phyloP scores from a whole-genome alignment of 2,113 vertebrate genomes.

The Plectropomus leopardus region DNA sequence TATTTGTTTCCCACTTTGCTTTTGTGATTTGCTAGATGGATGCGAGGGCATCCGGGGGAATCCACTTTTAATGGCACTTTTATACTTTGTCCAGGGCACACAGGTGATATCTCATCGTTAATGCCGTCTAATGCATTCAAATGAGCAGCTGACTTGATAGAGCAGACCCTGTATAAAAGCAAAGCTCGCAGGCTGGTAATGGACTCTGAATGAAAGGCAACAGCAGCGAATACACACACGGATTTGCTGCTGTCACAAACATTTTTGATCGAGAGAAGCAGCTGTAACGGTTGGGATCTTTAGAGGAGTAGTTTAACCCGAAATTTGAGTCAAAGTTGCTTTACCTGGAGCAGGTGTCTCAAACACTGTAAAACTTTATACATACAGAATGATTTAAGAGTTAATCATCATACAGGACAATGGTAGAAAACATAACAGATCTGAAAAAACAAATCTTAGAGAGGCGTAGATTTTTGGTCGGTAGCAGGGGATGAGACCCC shows the following conservation, averaged over 20 bases:
- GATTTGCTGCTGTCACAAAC: constrained; percentile 36
- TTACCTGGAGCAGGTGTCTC: not conserved
- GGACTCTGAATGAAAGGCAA: constrained; percentile 52
- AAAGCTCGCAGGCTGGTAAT: constrained; percentile 45
- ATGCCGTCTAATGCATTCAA: constrained; percentile 72
- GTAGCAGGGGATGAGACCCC: too few relatives aligned
- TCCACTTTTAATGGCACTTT: constrained; percentile 57
- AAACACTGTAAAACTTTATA: not conserved
- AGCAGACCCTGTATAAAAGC: constrained; percentile 56
- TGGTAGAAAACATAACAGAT: not conserved
- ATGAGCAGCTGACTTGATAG: constrained; percentile 53
- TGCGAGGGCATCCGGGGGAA: constrained; percentile 41
- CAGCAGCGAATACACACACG: constrained; percentile 11
- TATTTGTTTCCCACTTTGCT: constrained; percentile 6
- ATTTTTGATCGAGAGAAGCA: not conserved
- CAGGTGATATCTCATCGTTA: constrained; percentile 68
- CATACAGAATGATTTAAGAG: too few relatives aligned
- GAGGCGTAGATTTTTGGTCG: too few relatives aligned
- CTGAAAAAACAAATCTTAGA: too few relatives aligned
- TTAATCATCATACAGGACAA: not conserved
- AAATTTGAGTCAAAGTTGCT: not conserved
- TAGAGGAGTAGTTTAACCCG: not conserved
- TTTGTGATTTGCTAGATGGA: constrained; percentile 46
- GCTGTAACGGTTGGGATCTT: not conserved
- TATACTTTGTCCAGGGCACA: constrained; percentile 58